Percentiles rank a stretch among this genome's conserved stretches.
Evolutionary conservation across 2,113 vertebrate genomes (phyloP).

Genomic region (Arothron firmamentum): DNA sequence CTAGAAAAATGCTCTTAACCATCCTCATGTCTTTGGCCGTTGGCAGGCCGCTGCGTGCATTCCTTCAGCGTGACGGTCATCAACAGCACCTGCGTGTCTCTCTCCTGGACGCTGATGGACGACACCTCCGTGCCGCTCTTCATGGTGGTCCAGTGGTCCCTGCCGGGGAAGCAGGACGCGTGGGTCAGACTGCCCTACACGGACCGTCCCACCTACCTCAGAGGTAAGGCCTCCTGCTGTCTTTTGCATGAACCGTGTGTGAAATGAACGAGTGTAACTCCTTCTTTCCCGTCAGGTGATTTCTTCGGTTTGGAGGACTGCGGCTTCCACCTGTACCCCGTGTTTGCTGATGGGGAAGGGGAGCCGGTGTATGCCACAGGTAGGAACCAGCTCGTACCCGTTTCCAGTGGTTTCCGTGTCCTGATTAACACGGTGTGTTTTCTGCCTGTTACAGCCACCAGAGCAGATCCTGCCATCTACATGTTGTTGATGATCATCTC

Average conservation of each 20-base stretch:
- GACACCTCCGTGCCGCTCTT: constrained; percentile 57
- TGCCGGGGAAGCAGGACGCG: constrained; percentile 63
- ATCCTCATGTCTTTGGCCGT: no score
- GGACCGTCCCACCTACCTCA: constrained; percentile 65
- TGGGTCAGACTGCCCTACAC: constrained; percentile 80
- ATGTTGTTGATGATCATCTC: constrained; percentile 79
- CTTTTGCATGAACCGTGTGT: neutral
- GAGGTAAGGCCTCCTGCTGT: constrained; percentile 34
- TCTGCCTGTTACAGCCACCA: constrained; percentile 69
- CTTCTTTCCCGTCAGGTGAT: constrained; percentile 68
- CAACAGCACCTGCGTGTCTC: constrained; percentile 82
- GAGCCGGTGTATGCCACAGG: constrained; percentile 77
- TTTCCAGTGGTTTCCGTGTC: neutral
- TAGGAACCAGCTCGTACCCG: constrained; percentile 37
- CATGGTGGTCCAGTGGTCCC: constrained; percentile 87
- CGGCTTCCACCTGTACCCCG: constrained; percentile 82
- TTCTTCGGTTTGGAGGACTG: constrained; percentile 86
- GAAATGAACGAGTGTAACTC: neutral
- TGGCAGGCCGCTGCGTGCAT: constrained; percentile 73
- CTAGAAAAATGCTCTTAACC: no score
- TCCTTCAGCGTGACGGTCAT: constrained; percentile 73
- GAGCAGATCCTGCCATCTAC: constrained; percentile 68
- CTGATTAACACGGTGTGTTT: neutral
- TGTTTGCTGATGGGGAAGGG: constrained; percentile 85
- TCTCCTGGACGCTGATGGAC: constrained; percentile 80